Evolutionary conservation across 2,113 vertebrate species (phyloP), one percentile per base, ranked within the genome.

Genomic region (Tenrec ecaudatus): DNA sequence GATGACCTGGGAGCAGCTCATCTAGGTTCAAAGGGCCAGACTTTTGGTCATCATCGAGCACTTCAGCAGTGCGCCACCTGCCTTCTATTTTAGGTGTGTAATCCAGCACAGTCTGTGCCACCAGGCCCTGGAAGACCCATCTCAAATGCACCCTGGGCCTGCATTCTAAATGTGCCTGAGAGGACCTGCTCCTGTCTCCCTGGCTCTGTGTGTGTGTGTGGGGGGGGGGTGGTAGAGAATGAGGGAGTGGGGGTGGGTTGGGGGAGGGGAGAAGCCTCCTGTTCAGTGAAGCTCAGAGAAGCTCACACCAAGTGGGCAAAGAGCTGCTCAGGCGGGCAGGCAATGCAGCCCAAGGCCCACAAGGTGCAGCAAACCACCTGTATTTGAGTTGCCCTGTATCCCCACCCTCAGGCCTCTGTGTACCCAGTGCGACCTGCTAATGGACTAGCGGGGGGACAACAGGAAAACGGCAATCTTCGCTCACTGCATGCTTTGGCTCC

Each of bases 301-400:
- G 19, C 53, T 14, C 19, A 40, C 10, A n/a, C 73, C 31, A 23
- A 31, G 64, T 27, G 29, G 33, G 64, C 27, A 47, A 29, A 76
- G 22, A 82, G 79, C 8, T 43, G 22, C 62, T 43, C 29, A 25
- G 31, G 29, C 68, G 53, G 79, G 82, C 2, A 1, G 53, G 60
- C 22, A 15, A 1, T 53, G 60, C 22, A 19, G 69, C 62, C 82
- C 68, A 17, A 5, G 19, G 40, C 88, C 71, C 75, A 38, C 75
- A 43, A 0, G 36, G 47, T 69, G 79, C n/a, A 57, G 84, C 31
- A 64, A 85, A 57, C 78, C 80, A 31, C 71, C 36, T 62, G 90
- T 60, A 86, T 40, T 82, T 81, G 73, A 80, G 88, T 29, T 88
- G 88, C 90, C 22, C 19, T 23, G 71, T 36, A 60, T 53, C 69